Evolutionary conservation across 2,888 invertebrate species (phyloP), one percentile per base, ranked within the genome.

Genomic region (Acholoe squamosa): DNA sequence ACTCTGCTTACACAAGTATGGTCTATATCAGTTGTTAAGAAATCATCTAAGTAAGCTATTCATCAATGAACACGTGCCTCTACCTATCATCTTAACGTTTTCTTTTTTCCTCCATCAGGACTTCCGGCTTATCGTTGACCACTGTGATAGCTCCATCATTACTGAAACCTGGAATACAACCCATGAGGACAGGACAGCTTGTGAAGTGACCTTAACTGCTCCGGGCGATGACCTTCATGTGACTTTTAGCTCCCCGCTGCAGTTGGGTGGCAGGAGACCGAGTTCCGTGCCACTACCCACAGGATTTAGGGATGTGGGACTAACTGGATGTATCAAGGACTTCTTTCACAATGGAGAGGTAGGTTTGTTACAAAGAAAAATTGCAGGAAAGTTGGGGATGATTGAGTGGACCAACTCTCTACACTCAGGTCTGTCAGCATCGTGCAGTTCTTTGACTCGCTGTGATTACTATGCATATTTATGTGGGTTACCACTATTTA

Each of bases 261-360:
- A 99, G 96, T 97, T 99, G 91, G 99, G 99, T 90, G 94, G 96
- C 51, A 98, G 98, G 31, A 92, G 93, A 51, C 76, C 90, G 14
- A 54, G 28, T 1, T 19, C n/a, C 10, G 80, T 51, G 31, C 90
- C n/a, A 54, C 90, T 52, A 22, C 90, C 91, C 7, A 31, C n/a
- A 19, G 56, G 90, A 5, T 31, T 89, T 16, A 31, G 56, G 25
- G 43, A 22, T 0, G 56, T 98, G 96, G 98, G 98, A 31, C 99
- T 99, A 95, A 98, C 98, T 95, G 99, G 99, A 14, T 99, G 99
- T 96, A 98, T 99, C 91, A 97, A 98, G 94, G 99, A 99, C 96
- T 96, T 99, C 88, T 97, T 98, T 94, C 99, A 99, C 95, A 99
- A 99, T 95, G 99, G 99, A 94, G 94, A 95, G 94, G 96, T 96